phyloP scores from a whole-genome alignment of 2,888 invertebrate genomes.

The Dascillus cervinus region DNA sequence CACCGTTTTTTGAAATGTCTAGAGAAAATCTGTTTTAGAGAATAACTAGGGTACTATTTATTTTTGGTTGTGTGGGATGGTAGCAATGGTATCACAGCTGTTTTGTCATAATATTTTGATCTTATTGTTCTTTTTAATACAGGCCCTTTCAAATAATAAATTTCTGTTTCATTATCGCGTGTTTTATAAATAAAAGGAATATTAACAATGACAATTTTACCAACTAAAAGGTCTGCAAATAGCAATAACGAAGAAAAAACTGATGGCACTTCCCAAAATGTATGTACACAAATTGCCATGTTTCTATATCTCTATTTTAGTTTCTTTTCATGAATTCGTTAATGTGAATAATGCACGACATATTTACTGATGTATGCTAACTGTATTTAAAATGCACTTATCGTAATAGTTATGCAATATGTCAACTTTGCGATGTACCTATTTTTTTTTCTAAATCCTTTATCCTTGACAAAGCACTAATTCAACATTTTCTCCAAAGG shows the following conservation, averaged over 20 bases:
- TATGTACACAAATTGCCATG: conserved; percentile 23
- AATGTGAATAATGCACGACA: too few relatives aligned
- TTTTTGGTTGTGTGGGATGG: too few relatives aligned
- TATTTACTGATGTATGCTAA: too few relatives aligned
- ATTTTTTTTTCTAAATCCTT: too few relatives aligned
- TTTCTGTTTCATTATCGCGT: conserved; percentile 3
- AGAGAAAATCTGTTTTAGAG: too few relatives aligned
- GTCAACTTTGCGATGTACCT: too few relatives aligned
- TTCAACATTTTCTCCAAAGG: too few relatives aligned
- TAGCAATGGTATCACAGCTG: conserved; percentile 17
- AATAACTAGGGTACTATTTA: too few relatives aligned
- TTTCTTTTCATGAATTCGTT: conserved; percentile 11
- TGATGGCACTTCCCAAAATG: conserved; percentile 35
- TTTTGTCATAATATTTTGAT: conserved; percentile 22
- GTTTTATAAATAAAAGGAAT: conserved; percentile 1
- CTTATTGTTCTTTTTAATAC: conserved; percentile 10
- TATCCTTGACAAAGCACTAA: too few relatives aligned
- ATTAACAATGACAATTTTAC: conserved; percentile 38
- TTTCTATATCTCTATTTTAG: conserved; percentile 9
- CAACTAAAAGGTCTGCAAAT: conserved; percentile 35
- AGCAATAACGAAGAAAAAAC: conserved; percentile 32
- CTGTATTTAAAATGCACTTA: too few relatives aligned
- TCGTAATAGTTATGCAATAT: too few relatives aligned
- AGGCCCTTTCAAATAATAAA: conserved; percentile 2
- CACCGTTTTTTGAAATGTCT: too few relatives aligned